phyloP scores from a whole-genome alignment of 2,888 invertebrate genomes.

The Macrophya alboannulata region DNA sequence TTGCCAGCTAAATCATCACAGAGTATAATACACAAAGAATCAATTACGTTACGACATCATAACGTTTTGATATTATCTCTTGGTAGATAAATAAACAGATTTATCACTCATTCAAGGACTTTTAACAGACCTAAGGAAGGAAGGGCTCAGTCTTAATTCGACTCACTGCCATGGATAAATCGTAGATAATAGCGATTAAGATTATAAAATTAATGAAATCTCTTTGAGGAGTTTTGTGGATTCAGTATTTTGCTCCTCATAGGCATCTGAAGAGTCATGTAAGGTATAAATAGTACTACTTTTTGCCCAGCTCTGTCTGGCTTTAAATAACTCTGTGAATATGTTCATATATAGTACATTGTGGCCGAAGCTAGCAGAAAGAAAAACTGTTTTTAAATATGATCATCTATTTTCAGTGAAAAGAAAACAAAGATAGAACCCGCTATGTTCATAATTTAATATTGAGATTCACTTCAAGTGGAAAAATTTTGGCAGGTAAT shows the following conservation, averaged over 20 bases:
- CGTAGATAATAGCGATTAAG: background rate
- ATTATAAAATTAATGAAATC: background rate
- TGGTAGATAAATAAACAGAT: background rate
- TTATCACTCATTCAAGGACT: background rate
- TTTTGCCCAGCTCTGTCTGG: conserved; percentile 32
- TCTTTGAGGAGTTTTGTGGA: background rate
- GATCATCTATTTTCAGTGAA: background rate
- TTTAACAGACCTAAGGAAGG: background rate
- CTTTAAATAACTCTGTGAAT: conserved; percentile 23
- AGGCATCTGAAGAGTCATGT: background rate
- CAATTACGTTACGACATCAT: background rate
- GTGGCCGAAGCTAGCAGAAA: background rate
- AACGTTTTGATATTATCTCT: background rate
- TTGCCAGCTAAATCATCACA: no score
- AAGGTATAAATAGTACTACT: conserved; percentile 36
- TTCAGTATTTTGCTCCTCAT: background rate
- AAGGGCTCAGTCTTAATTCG: background rate
- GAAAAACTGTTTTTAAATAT: background rate
- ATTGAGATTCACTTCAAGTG: background rate
- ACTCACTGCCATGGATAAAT: background rate
- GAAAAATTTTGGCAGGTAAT: background rate
- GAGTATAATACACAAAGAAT: background rate
- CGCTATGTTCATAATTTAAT: background rate
- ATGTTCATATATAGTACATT: background rate
- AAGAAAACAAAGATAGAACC: background rate